Evolutionary conservation across 2,113 vertebrate species (phyloP), one percentile per base, ranked within the genome.

Genomic region (Microcebus lehilahytsara): DNA sequence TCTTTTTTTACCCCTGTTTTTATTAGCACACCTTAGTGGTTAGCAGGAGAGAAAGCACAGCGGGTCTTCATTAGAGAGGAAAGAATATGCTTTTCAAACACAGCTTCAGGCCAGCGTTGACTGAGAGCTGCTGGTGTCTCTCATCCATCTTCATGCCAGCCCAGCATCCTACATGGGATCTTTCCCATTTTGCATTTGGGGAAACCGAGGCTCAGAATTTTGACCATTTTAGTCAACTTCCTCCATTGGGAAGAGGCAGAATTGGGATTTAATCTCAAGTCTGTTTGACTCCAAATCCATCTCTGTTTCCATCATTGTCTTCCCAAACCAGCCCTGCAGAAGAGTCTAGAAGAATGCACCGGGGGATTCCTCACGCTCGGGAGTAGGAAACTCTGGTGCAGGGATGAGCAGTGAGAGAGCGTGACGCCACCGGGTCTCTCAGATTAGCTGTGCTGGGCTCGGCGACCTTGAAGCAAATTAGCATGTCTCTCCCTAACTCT

Each of bases 401-500:
- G 37, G 40, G 20, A 49, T 66, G 85, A 74, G 51, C 25, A 20
- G 1, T 58, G 19, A 42, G 58, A 92, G 75, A 72, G 32, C 13
- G 0, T 37, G 51, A 51, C 37, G 25, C 53, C 42, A 34, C 72
- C 62, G 32, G 42, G 16, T 42, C 89, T 77, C 85, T 97, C 72
- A 30, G 23, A n/a, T 20, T 20, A 51, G 49, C 66, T 69, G 40
- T 17, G 20, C 40, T 69, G 89, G 83, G 81, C 89, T 74, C 49
- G 40, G 83, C 12, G 42, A 60, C 95, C 74, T 62, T 13, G 30
- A 91, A 75, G 89, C 89, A 58, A 85, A 87, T 81, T 67, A 69
- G 67, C 19, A 56, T 6, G 19, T 80, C 51, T 69, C 72, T 85
- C 56, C 66, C 89, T 89, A 69, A n/a, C 74, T 53, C 72, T 56